Base-by-base conservation (phyloP, 2,888 invertebrate species). In the Holacanthella duospinosa region DNA sequence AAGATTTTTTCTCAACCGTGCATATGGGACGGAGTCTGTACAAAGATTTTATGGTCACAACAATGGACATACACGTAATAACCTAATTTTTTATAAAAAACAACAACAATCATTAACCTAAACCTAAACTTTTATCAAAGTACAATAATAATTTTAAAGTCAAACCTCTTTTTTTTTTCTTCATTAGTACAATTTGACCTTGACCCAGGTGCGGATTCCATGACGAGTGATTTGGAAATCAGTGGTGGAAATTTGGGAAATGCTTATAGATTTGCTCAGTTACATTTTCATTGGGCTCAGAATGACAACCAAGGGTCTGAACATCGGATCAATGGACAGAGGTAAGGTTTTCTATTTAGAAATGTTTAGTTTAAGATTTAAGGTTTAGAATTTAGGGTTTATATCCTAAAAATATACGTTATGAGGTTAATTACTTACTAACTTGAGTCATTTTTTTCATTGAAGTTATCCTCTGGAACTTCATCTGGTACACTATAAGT, bases 211-310 rank as follows among this genome's bases (percentile, higher is more conserved):
- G 29, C 24, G 43, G 28, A 9, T 29, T 19, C 56, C 19, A 6
- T 36, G 19, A 4, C 25, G 16, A 36, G 27, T 55, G n/a, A 55
- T 26, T 27, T 58, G 36, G 43, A 6, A 29, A 24, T 58, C 24
- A 27, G 36, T 58, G 58, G 58, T 9, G 58, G 58, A 24, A 29
- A 24, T 3, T 16, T 58, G 2, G n/a, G 27, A 21, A 36, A 21
- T 3, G 21, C 4, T 24, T 58, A 58, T 21, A 58, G 21, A 1
- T 78, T 89, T 59, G 85, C 86, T 62, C 87, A 89, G 76, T 78
- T 89, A 59, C 89, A 90, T 75, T 87, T 90, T 77, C 90, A 91
- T 75, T 90, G 89, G 89, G 78, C 78, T 1, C 72, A 74, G 54
- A 71, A 74, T 36, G 74, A 74, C 53, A 73, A 74, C 54, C 71